Conservation (phyloP, 1,140 invertebrate genomes). For the Drosophila santomea region DNA sequence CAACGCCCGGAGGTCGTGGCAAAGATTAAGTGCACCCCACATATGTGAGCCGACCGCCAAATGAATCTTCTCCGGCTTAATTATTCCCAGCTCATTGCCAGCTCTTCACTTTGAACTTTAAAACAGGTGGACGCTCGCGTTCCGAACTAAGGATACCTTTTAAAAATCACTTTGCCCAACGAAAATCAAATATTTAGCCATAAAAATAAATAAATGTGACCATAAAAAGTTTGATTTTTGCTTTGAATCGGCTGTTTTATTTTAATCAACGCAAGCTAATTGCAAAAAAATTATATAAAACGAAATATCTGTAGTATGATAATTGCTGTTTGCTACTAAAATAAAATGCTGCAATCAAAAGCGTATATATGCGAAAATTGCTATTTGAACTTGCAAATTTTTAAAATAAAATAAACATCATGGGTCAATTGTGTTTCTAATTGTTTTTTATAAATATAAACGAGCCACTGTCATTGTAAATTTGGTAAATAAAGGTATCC, state of each 20-base stretch:
- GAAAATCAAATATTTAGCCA: not conserved
- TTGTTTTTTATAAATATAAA: not conserved
- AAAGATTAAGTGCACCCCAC: constrained; percentile 19
- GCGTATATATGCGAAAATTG: not conserved
- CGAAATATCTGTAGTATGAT: not conserved
- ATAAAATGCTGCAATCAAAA: not conserved
- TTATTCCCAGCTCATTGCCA: constrained; percentile 61
- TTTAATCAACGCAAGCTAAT: too few species aligned
- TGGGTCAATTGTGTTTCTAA: not conserved
- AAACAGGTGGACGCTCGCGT: not conserved
- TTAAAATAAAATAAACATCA: not conserved
- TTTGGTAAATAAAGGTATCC: not conserved
- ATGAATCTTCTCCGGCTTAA: constrained; percentile 69
- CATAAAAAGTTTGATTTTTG: too few species aligned
- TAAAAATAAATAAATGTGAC: not conserved
- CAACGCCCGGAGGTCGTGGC: constrained; percentile 17
- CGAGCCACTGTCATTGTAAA: not conserved
- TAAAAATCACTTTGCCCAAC: not conserved
- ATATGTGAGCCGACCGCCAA: constrained; percentile 26
- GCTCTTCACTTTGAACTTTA: constrained; percentile 19
- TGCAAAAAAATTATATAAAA: not conserved
- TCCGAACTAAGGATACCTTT: constrained; percentile 9
- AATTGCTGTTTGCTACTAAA: constrained; percentile 5
- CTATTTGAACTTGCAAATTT: not conserved
- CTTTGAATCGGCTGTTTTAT: not conserved